These are phyloP conservation scores for Uria lomvia DNA, from an alignment of 2,113 vertebrate genomes.

Conservation along the genomic window DNA sequence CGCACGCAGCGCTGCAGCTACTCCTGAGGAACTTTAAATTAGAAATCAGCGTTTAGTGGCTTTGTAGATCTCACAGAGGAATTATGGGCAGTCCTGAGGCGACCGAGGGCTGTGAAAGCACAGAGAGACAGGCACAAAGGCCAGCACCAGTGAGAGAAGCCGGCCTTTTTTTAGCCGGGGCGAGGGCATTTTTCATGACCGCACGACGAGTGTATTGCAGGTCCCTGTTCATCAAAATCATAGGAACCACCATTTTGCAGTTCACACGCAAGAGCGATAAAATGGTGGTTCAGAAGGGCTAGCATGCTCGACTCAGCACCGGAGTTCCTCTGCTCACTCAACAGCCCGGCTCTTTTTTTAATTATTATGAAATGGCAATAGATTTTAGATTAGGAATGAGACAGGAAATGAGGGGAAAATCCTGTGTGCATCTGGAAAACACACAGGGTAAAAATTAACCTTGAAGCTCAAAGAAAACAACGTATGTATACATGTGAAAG, in stretches of 20 bases:
- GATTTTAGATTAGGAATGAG: conserved; percentile 56
- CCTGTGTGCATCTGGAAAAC: conserved; percentile 38
- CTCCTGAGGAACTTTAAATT: conserved; percentile 26
- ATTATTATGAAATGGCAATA: conserved; percentile 45
- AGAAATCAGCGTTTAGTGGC: neutral
- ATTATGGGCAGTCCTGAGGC: neutral
- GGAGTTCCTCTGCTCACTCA: neutral
- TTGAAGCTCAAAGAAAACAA: conserved; percentile 32
- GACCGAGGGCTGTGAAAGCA: neutral
- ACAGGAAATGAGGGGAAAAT: conserved; percentile 55
- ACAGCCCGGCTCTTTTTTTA: conserved; percentile 11
- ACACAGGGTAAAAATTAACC: conserved; percentile 66
- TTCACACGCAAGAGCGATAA: conserved; percentile 35
- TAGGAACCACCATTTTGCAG: conserved; percentile 72
- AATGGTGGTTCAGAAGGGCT: conserved; percentile 69
- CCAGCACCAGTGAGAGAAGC: neutral
- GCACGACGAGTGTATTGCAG: neutral
- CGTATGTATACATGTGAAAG: neutral
- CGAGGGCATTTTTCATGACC: neutral
- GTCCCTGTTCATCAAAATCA: conserved; percentile 41
- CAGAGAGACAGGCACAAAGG: neutral
- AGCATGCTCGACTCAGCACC: neutral
- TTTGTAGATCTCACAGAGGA: conserved; percentile 22
- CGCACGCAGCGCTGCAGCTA: neutral
- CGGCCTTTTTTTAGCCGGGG: neutral